These are phyloP conservation scores for Cyclophora albipunctata DNA, from an alignment of 2,888 invertebrate species.

Conservation along the genomic window DNA sequence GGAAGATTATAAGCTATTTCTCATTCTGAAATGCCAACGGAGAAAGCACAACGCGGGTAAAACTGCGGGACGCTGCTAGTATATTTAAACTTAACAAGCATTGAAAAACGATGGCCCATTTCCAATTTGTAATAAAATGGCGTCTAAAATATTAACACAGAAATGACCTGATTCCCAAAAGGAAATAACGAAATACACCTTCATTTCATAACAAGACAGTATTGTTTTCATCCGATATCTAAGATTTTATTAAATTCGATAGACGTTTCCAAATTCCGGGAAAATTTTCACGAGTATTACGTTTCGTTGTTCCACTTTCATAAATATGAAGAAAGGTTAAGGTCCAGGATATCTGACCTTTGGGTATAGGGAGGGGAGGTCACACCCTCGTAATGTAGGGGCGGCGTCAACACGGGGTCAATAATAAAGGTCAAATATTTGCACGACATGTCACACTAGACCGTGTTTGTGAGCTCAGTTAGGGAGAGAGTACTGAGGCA, in stretches of 20 bases:
- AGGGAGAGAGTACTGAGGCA: too few species aligned
- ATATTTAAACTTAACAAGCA: too few species aligned
- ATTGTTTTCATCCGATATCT: neutral
- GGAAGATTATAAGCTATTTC: too few species aligned
- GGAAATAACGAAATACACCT: neutral
- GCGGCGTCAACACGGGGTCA: constrained; percentile 43
- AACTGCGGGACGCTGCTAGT: too few species aligned
- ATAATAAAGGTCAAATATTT: constrained; percentile 66
- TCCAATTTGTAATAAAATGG: too few species aligned
- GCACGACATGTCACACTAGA: constrained; percentile 40
- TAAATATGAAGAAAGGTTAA: constrained; percentile 14
- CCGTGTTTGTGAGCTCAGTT: constrained; percentile 38
- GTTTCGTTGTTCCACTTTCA: constrained; percentile 4
- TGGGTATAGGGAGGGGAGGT: constrained; percentile 1
- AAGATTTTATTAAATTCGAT: neutral
- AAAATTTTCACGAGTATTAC: constrained; percentile 4
- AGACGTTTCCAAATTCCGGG: neutral
- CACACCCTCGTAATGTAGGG: neutral
- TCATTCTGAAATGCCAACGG: too few species aligned
- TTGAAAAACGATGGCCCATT: too few species aligned
- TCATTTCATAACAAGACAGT: too few species aligned
- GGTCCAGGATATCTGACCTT: constrained; percentile 9
- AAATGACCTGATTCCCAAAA: neutral
- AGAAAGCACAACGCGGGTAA: too few species aligned
- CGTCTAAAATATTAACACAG: constrained; percentile 5